Evolutionary conservation across 2,113 vertebrate genomes (phyloP), one percentile per base, ranked within the genome.

Genomic region (Grammomys dolichurus): DNA sequence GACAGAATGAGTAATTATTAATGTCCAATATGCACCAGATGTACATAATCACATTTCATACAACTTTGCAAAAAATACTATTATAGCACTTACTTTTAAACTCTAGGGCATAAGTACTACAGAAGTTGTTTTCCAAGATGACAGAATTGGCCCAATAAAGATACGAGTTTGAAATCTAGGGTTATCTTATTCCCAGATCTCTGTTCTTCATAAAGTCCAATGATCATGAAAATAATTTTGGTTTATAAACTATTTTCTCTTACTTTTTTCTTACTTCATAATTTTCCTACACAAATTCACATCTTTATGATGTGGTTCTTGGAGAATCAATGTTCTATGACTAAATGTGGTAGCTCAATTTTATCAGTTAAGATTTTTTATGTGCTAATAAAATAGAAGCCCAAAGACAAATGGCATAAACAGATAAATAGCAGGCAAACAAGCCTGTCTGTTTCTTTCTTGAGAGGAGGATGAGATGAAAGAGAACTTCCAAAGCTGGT

Each of bases 241-340:
- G 56, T 89, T 75, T 94, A 17, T 60, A 51, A 91, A 67, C 81
- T 9, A 81, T 67, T 96, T 67, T 31, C 76, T 73, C 16, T 72
- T 65, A 67, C n/a, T 48, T 75, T 94, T 80, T 95, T 95, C 78
- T 65, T 54, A 95, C 90, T 94, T 91, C 24, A 94, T 36, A 69
- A 24, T 31, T 26, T 93, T 60, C 31, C 31, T 20, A 78, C 80
- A 92, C n/a, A 95, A 93, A 90, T 89, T 94, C 40, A 76, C 65
- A 70, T 94, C 75, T 56, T 48, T 51, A 2, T 78, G 31, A 65
- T 58, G 8, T 16, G 12, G 46, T 58, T 70, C 43, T n/a, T 81
- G 43, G 82, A 96, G 7, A 89, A 65, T 85, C n/a, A 43, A 7
- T 95, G 28, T 31, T 93, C 24, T 51, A 26, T 51, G 80, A 80